A percentile compares a stretch with the other conserved stretches of the same genome.
Evolutionary conservation across 2,888 invertebrate species (phyloP).

Genomic region (Lathronympha strigana): DNA sequence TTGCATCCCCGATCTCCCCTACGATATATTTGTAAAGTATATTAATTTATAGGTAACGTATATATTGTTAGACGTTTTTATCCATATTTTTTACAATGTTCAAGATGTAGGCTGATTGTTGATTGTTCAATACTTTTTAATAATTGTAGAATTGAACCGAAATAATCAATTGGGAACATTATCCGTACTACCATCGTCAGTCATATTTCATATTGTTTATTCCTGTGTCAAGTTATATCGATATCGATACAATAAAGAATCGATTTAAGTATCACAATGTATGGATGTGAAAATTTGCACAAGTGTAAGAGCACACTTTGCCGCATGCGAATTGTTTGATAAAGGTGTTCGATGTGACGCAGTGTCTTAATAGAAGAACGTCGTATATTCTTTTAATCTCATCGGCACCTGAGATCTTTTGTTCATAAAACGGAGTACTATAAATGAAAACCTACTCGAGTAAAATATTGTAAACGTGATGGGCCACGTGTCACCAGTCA

Average conservation of each 20-base stretch:
- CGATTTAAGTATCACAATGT: conserved; percentile 48
- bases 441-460: conserved; percentile 7
- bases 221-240: conserved; percentile 17
- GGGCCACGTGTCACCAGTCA: neutral
- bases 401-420: neutral
- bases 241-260: conserved; percentile 36
- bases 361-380: conserved; percentile 40
- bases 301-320: conserved; percentile 49
- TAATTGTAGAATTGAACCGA: too few species aligned
- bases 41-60: too few species aligned
- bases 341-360: conserved; percentile 54
- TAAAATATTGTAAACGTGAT: neutral
- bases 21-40: too few species aligned
- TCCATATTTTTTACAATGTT: too few species aligned
- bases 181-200: conserved; percentile 11
- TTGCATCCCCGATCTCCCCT: too few species aligned
- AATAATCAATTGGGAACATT: neutral
- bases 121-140: too few species aligned
- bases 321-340: conserved; percentile 44
- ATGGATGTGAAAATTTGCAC: conserved; percentile 53
- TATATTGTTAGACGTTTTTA: too few species aligned
- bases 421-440: neutral
- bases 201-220: conserved; percentile 13
- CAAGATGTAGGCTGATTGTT: too few species aligned
- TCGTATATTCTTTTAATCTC: neutral